Conservation (phyloP, 2,797 vertebrate genomes). For the Myoxocephalus aenaeus region DNA sequence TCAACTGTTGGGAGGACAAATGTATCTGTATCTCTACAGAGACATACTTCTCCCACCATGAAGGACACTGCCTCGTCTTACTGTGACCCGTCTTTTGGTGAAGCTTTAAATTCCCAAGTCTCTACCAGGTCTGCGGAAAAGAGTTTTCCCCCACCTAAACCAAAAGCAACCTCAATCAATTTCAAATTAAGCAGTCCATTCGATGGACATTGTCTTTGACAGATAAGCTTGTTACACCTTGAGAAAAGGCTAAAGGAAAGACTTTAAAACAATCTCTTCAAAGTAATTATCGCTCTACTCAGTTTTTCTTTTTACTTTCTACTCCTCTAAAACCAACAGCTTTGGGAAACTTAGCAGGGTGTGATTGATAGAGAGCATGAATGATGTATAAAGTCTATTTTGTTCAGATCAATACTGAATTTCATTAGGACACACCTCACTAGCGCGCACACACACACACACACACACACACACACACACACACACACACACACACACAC, state of each 20-base stretch:
- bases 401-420: constrained; percentile 86
- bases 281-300: constrained; percentile 83
- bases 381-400: constrained; percentile 91
- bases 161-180: constrained; percentile 82
- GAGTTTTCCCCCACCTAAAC: constrained; percentile 53
- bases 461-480: constrained; percentile 10
- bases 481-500: constrained; percentile 29
- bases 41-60: constrained; percentile 38
- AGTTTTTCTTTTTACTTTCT: constrained; percentile 64
- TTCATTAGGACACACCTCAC: constrained; percentile 79
- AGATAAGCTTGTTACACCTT: constrained; percentile 82
- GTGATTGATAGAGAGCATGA: constrained; percentile 88
- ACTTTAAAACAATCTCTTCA: constrained; percentile 81
- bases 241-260: constrained; percentile 78
- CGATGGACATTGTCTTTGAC: constrained; percentile 82
- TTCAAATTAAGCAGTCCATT: constrained; percentile 83
- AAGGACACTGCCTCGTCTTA: constrained; percentile 40
- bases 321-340: constrained; percentile 81
- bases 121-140: constrained; percentile 62
- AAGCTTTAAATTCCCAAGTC: constrained; percentile 61
- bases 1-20: constrained; percentile 52
- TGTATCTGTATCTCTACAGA: constrained; percentile 56
- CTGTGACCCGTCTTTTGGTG: constrained; percentile 47
- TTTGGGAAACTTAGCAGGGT: constrained; percentile 83
- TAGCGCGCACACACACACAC: constrained; percentile 22